A percentile compares a stretch with the other conserved stretches of the same genome.
Evolutionary conservation across 2,113 vertebrate species (phyloP).

Genomic region (Antennarius striatus): DNA sequence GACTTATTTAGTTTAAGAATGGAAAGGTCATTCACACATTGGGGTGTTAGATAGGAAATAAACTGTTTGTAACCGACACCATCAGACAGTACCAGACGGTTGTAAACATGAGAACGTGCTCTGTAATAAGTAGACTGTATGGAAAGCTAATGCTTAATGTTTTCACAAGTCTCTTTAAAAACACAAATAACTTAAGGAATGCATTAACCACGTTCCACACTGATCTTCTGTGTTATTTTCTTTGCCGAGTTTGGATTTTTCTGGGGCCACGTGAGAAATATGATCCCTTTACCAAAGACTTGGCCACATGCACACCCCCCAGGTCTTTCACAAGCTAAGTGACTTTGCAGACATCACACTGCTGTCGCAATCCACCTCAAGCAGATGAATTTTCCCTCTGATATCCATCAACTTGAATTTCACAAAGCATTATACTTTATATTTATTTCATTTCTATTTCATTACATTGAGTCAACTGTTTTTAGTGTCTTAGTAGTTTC

Average conservation of each 20-base stretch:
- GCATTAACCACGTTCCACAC: not conserved
- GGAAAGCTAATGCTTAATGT: slow-evolving; percentile 33
- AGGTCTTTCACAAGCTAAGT: slow-evolving; percentile 63
- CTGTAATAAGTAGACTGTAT: slow-evolving; percentile 48
- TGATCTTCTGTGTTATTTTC: not conserved
- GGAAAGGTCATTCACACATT: slow-evolving; percentile 63
- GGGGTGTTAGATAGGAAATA: slow-evolving; percentile 68
- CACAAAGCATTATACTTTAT: not conserved
- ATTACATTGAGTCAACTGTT: too few relatives aligned
- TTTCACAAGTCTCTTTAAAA: slow-evolving; percentile 13
- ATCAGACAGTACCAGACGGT: slow-evolving; percentile 64
- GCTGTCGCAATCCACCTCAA: slow-evolving; percentile 46
- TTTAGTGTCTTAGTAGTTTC: too few relatives aligned
- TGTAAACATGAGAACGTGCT: slow-evolving; percentile 63
- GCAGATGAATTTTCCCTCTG: slow-evolving; percentile 54
- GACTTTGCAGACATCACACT: slow-evolving; percentile 69
- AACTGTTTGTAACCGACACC: slow-evolving; percentile 73
- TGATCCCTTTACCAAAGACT: slow-evolving; percentile 52
- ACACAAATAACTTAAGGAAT: slow-evolving; percentile 1
- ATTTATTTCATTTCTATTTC: too few relatives aligned
- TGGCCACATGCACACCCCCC: slow-evolving; percentile 52
- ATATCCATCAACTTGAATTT: slow-evolving; percentile 51
- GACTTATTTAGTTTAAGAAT: slow-evolving; percentile 60
- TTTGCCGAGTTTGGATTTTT: slow-evolving; percentile 44
- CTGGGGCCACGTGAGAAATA: slow-evolving; percentile 66